Evolutionary conservation across 2,888 invertebrate genomes (phyloP).

Genomic region (Dione juno): DNA sequence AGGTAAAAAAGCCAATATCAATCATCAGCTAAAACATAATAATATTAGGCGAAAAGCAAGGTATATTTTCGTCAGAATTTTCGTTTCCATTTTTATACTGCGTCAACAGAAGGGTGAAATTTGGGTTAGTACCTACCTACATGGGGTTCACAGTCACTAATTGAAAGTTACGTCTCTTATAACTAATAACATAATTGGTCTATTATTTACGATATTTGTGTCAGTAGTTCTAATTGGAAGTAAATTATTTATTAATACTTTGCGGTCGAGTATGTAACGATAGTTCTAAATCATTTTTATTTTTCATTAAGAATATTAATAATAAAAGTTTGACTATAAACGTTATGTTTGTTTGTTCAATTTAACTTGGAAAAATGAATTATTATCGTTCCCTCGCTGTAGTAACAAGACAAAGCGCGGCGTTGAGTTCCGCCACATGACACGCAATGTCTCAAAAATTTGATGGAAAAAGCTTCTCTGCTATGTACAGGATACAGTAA

Average conservation of each 20-base stretch:
- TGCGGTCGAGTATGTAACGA: neutral
- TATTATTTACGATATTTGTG: constrained; percentile 20
- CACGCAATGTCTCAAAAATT: too few relatives aligned
- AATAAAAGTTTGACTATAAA: too few relatives aligned
- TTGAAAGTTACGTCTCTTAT: constrained; percentile 16
- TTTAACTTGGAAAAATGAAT: too few relatives aligned
- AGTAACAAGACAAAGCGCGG: too few relatives aligned
- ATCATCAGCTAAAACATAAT: constrained; percentile 1
- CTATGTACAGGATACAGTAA: too few relatives aligned
- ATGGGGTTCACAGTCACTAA: constrained; percentile 17
- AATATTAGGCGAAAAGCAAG: constrained; percentile 9
- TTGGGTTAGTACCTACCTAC: constrained; percentile 7
- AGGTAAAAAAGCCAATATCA: neutral
- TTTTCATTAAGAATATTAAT: neutral
- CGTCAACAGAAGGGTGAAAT: constrained; percentile 16
- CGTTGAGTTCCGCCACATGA: too few relatives aligned
- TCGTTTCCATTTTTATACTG: neutral
- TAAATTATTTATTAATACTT: neutral
- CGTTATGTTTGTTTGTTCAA: too few relatives aligned
- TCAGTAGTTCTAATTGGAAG: constrained; percentile 10
- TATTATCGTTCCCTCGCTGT: too few relatives aligned
- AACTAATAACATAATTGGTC: constrained; percentile 25
- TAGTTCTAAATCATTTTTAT: neutral
- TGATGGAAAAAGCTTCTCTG: too few relatives aligned
- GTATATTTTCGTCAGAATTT: neutral